Evolutionary conservation across 1,140 invertebrate genomes (phyloP).

Genomic region (Drosophila virilis): DNA sequence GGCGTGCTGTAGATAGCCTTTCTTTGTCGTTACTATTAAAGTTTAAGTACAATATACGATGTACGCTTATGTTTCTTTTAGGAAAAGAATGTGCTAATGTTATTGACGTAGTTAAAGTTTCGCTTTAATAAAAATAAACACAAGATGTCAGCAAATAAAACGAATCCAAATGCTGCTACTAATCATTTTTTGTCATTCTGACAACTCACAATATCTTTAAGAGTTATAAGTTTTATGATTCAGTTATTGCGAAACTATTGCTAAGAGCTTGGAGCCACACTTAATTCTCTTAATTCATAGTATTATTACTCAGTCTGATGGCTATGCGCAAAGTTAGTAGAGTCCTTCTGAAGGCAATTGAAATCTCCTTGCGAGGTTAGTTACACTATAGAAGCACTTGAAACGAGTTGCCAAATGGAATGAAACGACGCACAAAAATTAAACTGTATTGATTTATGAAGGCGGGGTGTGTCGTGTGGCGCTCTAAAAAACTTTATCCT

Average conservation of each 20-base stretch:
- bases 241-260: not conserved
- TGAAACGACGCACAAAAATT: slow-evolving; percentile 58
- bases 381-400: slow-evolving; percentile 63
- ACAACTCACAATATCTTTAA: no score
- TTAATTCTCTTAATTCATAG: not conserved
- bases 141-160: no score
- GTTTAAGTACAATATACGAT: no score
- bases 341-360: slow-evolving; percentile 54
- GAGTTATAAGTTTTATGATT: no score
- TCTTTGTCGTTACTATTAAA: no score
- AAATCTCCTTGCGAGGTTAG: slow-evolving; percentile 45
- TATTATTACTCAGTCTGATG: not conserved
- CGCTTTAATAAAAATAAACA: no score
- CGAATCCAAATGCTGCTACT: no score
- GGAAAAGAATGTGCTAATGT: no score
- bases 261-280: not conserved
- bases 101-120: no score
- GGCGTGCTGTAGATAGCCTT: no score
- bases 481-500: slow-evolving; percentile 59
- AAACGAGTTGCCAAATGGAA: slow-evolving; percentile 35
- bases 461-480: slow-evolving; percentile 21
- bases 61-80: no score
- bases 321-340: slow-evolving; percentile 45
- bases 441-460: slow-evolving; percentile 79
- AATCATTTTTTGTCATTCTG: no score